Percentiles rank a stretch among this genome's conserved stretches.
Conservation (phyloP, 2,113 vertebrate genomes). For the Serinus canaria region DNA sequence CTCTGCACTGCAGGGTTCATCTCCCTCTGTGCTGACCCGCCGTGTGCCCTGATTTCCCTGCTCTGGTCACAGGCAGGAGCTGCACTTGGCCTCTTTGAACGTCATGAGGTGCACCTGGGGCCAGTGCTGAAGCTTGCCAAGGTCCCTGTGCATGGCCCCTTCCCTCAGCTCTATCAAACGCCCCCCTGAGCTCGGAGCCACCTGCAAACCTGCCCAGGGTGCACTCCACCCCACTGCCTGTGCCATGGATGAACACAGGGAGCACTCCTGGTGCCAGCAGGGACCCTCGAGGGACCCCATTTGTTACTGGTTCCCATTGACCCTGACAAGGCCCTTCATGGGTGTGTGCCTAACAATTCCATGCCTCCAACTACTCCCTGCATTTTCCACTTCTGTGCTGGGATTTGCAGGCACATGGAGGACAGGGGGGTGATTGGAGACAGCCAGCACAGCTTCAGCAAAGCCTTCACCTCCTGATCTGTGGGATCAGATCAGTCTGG, state of each 20-base stretch:
- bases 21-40: not conserved
- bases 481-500: not conserved
- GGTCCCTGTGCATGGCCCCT: not conserved
- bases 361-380: not conserved
- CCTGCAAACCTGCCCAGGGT: not conserved
- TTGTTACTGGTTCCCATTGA: not conserved
- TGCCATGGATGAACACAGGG: not conserved
- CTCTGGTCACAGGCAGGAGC: not conserved
- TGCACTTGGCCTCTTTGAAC: not conserved
- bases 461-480: not conserved
- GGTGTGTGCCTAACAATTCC: not conserved
- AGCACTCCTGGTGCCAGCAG: not conserved
- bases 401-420: not conserved
- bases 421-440: not conserved
- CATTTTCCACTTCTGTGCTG: not conserved
- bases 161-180: not conserved
- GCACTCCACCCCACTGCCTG: not conserved
- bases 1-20: not conserved
- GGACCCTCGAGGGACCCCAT: not conserved
- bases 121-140: not conserved
- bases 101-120: rapidly evolving
- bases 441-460: not conserved
- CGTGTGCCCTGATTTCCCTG: not conserved
- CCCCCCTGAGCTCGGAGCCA: not conserved
- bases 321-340: no score